Base-by-base conservation (phyloP, 2,113 vertebrate genomes). In the Forbesichthys agassizii region DNA sequence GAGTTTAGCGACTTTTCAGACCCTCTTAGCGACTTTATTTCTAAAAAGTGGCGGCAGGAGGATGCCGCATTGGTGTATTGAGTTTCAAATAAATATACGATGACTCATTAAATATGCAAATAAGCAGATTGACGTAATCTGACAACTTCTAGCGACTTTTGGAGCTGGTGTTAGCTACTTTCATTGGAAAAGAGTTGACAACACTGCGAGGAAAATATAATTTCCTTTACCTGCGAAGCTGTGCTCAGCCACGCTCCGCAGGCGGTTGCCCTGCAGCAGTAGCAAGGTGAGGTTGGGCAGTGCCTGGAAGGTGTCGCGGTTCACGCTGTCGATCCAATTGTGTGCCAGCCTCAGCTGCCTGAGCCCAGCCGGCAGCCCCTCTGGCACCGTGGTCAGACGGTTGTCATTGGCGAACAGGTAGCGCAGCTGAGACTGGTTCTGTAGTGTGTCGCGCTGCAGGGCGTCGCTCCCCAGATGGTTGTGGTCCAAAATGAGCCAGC, bases 361-460 rank as follows among this genome's bases (percentile, higher is more conserved):
- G 61, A 93, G 88, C 36, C 90, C 87, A 9, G 55, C 64, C 3
- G 92, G 92, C 52, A 93, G 81, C 58, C 47, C 52, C 0, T 10
- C 33, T 9, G 92, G 93, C 13, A 92, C 84, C 36, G 84, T 87
- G 4, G 20, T 89, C 69, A 94, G 75, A 49, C 77, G 75, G 78
- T 93, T 93, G 80, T 89, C 70, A 73, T 92, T 94, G 54, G 90
- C 88, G 69, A 93, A 93, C 1, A 93, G 66, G 68, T 92, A 88
- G 56, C 74, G 76, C 63, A 94, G 81, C 59, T 63, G 55, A 20
- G 82, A 88, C 69, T 92, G 84, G 75, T 86, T 87, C 62, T 87
- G 81, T 14, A 94, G 79, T 10, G 60, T 33, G 0, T 49, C 63
- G 36, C 9, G 56, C 16, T 80, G 69, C 62, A 92, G 77, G 20